Evolutionary conservation across 2,888 invertebrate genomes (phyloP).

Genomic region (Habrosyne pyritoides): DNA sequence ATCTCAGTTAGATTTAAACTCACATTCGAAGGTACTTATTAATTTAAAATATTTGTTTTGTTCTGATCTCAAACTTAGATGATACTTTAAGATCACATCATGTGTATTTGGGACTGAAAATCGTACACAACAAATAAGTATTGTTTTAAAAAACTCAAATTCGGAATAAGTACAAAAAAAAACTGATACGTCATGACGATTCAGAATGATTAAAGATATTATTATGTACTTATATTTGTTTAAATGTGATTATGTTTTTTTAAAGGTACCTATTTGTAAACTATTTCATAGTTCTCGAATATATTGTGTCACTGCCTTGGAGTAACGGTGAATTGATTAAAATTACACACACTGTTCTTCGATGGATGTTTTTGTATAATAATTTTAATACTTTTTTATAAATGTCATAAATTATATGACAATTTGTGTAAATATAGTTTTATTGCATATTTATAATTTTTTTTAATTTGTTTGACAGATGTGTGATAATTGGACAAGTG

Average conservation of each 20-base stretch:
- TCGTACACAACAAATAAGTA: constrained; percentile 16
- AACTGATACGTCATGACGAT: constrained; percentile 20
- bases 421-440: constrained; percentile 74
- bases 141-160: constrained; percentile 40
- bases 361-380: constrained; percentile 54
- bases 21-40: neutral
- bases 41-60: neutral
- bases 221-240: constrained; percentile 30
- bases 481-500: constrained; percentile 41
- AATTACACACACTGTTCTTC: constrained; percentile 42
- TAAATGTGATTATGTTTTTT: constrained; percentile 37
- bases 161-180: constrained; percentile 51
- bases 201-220: constrained; percentile 38
- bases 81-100: neutral
- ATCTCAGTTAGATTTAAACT: constrained; percentile 1
- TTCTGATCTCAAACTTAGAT: constrained; percentile 2
- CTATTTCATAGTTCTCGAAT: constrained; percentile 39
- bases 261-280: constrained; percentile 24
- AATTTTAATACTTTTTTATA: constrained; percentile 46
- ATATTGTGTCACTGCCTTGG: constrained; percentile 62
- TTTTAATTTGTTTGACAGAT: constrained; percentile 44
- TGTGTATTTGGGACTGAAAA: constrained; percentile 7
- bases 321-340: constrained; percentile 50
- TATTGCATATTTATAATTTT: constrained; percentile 64
- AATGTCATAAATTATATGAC: constrained; percentile 56